A percentile compares a stretch with the other conserved stretches of the same genome.
Evolutionary conservation across 2,888 invertebrate species (phyloP).

Genomic region (Aethes cnicana): DNA sequence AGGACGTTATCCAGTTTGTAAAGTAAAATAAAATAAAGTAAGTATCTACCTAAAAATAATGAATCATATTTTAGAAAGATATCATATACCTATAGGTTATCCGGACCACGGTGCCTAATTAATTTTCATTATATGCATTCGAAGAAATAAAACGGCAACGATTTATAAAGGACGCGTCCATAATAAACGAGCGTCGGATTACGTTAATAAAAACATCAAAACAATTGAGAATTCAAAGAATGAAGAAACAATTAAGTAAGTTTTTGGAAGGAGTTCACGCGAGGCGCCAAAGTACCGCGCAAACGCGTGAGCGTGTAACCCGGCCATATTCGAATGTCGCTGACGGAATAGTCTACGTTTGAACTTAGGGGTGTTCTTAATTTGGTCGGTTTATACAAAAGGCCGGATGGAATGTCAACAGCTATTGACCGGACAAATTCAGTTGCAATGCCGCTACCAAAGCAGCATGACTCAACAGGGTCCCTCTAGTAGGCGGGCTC

Average conservation of each 20-base stretch:
- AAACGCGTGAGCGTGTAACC: slow-evolving; percentile 38
- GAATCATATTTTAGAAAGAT: too few species aligned
- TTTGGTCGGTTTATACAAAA: slow-evolving; percentile 37
- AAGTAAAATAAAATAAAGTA: too few species aligned
- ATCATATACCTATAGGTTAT: neutral
- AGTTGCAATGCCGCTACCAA: slow-evolving; percentile 76
- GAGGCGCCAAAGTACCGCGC: slow-evolving; percentile 43
- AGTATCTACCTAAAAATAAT: too few species aligned
- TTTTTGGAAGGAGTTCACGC: slow-evolving; percentile 24
- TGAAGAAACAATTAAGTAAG: slow-evolving; percentile 26
- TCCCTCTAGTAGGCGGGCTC: slow-evolving; percentile 47
- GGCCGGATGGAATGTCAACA: slow-evolving; percentile 36
- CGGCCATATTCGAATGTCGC: slow-evolving; percentile 29
- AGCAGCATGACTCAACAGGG: slow-evolving; percentile 67
- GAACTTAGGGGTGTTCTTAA: slow-evolving; percentile 26
- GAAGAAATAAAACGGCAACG: slow-evolving; percentile 11
- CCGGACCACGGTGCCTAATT: slow-evolving; percentile 11
- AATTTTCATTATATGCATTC: slow-evolving; percentile 22
- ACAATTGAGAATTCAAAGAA: slow-evolving; percentile 28
- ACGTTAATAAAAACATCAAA: slow-evolving; percentile 26
- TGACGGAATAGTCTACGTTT: slow-evolving; percentile 16
- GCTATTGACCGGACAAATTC: slow-evolving; percentile 58
- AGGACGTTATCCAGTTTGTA: too few species aligned
- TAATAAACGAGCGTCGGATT: slow-evolving; percentile 26
- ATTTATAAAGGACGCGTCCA: slow-evolving; percentile 26